phyloP scores from a whole-genome alignment of 2,797 vertebrate genomes.

The Gallinago solitaria region DNA sequence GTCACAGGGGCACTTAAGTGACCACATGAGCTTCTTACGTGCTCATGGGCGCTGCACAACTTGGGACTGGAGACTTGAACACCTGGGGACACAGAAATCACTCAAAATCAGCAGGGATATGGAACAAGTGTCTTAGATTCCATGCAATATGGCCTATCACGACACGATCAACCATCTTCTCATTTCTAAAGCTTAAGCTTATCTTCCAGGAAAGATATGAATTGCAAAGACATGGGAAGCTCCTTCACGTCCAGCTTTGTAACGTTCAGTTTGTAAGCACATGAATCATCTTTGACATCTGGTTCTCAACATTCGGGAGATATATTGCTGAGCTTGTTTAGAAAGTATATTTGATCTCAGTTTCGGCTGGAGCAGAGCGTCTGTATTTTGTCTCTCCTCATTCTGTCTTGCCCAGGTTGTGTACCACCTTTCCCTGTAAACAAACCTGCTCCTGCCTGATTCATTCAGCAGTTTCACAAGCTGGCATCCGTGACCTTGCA shows the following conservation, averaged over 20 bases:
- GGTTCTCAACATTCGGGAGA: background rate
- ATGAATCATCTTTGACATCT: background rate
- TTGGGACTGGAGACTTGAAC: background rate
- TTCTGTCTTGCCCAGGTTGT: background rate
- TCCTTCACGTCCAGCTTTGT: background rate
- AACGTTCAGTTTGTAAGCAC: background rate
- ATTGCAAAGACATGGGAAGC: background rate
- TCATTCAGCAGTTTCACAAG: slow-evolving; percentile 8
- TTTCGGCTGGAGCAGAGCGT: background rate
- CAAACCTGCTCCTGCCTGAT: background rate
- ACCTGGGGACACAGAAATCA: background rate
- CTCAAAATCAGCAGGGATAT: background rate
- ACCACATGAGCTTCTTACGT: background rate
- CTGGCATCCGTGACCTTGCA: background rate
- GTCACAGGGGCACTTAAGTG: background rate
- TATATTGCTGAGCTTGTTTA: background rate
- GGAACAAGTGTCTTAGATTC: background rate
- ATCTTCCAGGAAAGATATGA: background rate
- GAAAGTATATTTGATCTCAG: background rate
- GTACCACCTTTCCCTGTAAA: slow-evolving; percentile 1
- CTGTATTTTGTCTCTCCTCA: background rate
- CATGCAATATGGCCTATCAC: background rate
- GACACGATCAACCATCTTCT: background rate
- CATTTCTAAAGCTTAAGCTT: background rate
- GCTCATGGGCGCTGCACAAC: background rate